Conservation (phyloP, 1,140 invertebrate species). For the Copidosoma floridanum region DNA sequence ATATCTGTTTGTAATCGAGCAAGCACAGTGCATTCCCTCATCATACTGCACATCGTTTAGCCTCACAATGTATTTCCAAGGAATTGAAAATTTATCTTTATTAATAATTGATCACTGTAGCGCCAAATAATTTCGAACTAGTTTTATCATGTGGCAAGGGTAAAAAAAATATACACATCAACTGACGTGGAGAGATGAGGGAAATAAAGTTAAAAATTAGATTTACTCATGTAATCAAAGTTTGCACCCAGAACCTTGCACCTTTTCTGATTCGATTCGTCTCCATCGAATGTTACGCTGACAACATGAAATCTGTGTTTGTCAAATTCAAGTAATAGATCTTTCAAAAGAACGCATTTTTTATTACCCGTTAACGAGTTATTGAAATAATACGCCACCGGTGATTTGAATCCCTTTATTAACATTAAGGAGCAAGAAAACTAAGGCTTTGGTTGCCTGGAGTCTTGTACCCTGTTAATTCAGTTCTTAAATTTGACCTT, state of each 20-base stretch:
- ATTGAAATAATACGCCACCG: not conserved
- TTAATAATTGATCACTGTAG: not conserved
- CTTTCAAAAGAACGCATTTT: not conserved
- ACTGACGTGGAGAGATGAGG: not conserved
- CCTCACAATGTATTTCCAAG: not conserved
- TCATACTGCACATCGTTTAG: not conserved
- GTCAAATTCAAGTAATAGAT: not conserved
- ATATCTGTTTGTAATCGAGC: not conserved
- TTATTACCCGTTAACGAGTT: not conserved
- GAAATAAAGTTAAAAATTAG: not conserved
- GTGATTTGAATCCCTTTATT: too few relatives aligned
- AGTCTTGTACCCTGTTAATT: not conserved
- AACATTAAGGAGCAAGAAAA: not conserved
- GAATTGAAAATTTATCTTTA: not conserved
- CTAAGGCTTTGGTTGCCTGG: not conserved
- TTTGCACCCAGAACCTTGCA: not conserved
- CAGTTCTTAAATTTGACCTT: not conserved
- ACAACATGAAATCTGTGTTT: not conserved
- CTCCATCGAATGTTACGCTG: not conserved
- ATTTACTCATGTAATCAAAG: not conserved
- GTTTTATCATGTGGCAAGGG: not conserved
- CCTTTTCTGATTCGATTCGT: not conserved
- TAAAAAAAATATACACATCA: not conserved
- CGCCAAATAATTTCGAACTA: not conserved
- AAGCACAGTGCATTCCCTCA: not conserved